Evolutionary conservation across 2,888 invertebrate species (phyloP), one percentile per base, ranked within the genome.

Genomic region (Nemurella pictetii): DNA sequence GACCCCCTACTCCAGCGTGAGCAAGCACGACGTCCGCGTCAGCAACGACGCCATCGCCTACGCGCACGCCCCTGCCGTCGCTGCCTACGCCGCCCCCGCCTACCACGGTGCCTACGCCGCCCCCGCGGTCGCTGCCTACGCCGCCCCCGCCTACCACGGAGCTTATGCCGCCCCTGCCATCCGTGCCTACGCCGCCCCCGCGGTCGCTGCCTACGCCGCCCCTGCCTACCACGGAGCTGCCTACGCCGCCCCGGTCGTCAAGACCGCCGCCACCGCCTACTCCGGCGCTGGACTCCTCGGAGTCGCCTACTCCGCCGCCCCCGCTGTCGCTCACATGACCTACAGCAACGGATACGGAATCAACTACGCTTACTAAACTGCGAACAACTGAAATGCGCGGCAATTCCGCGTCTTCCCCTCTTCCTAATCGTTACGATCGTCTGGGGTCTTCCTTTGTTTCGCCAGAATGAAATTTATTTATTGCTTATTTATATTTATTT

Each of bases 1-100:
- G 89, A 95, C 95, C 0, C 95, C 95, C 7, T 95, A 93, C 91
- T 94, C 94, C 80, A 94, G 94, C 89, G 94, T 94, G 74, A 93
- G 94, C 88, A 95, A 94, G 88, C 91, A 94, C 27, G 94, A 95
- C 88, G 93, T 94, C 30, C 93, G 94, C 25, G 93, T 95, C 27
- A 94, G 93, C 90, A 95, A 94, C 90, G 85, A 85, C 81, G 85
- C 85, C 73, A 75, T 80, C 78, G 85, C 80, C 81, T 78, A 82
- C 83, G 84, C 83, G 26, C 84, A 84, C 29, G 55, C 35, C 29
- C 94, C 94, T 20, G 93, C 72, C 80, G 87, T 89, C 0, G 86
- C 87, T 2, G 85, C 87, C 80, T 88, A 88, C 2, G 88, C 92
- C 0, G 91, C 85, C 74, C 84, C 86, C 80, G 85, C 84, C 84